phyloP scores from a whole-genome alignment of 2,888 invertebrate species.

The Diploptera punctata region DNA sequence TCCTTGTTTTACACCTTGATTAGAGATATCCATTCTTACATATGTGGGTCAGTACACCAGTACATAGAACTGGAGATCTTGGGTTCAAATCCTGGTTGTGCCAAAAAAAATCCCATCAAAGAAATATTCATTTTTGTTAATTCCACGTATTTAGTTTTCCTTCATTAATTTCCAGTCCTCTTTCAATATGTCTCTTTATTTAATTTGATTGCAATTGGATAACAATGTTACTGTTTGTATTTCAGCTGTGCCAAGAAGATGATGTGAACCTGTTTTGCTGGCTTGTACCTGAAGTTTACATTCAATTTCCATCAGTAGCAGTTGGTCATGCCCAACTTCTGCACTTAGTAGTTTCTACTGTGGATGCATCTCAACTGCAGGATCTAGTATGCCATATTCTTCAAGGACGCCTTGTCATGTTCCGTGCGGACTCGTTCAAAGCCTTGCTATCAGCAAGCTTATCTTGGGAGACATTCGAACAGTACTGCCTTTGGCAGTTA shows the following conservation, averaged over 20 bases:
- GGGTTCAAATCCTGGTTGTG: too few relatives aligned
- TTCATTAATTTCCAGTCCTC: too few relatives aligned
- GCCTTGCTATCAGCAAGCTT: constrained; percentile 82
- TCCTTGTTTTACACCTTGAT: too few relatives aligned
- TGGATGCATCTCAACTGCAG: constrained; percentile 90
- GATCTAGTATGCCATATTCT: constrained; percentile 89
- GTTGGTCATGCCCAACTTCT: constrained; percentile 88
- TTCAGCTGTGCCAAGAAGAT: constrained; percentile 81
- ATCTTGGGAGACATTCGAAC: constrained; percentile 97
- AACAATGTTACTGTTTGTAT: too few relatives aligned
- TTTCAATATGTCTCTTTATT: too few relatives aligned
- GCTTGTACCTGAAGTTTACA: constrained; percentile 91
- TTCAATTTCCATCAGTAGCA: constrained; percentile 86
- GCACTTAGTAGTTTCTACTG: constrained; percentile 86
- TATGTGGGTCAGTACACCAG: too few relatives aligned
- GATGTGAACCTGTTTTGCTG: constrained; percentile 90
- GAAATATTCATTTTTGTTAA: too few relatives aligned
- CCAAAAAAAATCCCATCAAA: too few relatives aligned
- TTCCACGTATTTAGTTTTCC: too few relatives aligned
- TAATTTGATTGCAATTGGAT: too few relatives aligned
- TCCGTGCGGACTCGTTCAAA: constrained; percentile 70
- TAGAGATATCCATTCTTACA: too few relatives aligned
- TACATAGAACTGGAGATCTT: too few relatives aligned
- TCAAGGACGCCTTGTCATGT: constrained; percentile 68
- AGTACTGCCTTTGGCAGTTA: constrained; percentile 96